These are phyloP conservation scores for Habrosyne pyritoides DNA, from an alignment of 2,888 invertebrate species.

Conservation along the genomic window DNA sequence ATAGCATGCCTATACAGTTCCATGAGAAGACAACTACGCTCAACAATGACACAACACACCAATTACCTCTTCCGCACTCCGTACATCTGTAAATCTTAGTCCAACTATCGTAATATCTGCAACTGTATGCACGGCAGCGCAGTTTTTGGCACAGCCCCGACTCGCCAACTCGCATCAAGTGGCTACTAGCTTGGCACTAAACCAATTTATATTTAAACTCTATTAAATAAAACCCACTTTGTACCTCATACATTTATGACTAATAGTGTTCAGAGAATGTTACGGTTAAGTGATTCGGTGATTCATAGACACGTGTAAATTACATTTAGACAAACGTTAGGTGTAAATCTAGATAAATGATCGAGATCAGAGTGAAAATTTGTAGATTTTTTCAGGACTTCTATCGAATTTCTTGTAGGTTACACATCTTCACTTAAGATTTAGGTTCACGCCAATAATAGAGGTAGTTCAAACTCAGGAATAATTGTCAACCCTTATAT, in stretches of 20 bases:
- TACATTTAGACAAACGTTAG: no score
- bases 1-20: neutral
- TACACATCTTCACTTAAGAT: no score
- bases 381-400: no score
- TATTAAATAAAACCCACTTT: slow-evolving; percentile 59
- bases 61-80: slow-evolving; percentile 25
- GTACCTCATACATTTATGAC: slow-evolving; percentile 9
- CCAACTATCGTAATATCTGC: slow-evolving; percentile 53
- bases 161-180: slow-evolving; percentile 26
- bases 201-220: slow-evolving; percentile 60
- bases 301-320: neutral
- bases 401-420: no score
- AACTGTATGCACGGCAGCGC: slow-evolving; percentile 33
- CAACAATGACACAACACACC: slow-evolving; percentile 8
- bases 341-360: no score
- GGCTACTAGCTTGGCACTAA: slow-evolving; percentile 43
- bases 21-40: neutral
- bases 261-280: neutral
- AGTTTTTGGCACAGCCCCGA: slow-evolving; percentile 59
- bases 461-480: no score
- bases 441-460: no score
- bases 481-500: no score
- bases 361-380: no score
- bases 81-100: slow-evolving; percentile 19
- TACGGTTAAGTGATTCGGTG: neutral